A percentile compares a stretch with the other conserved stretches of the same genome.
These are phyloP conservation scores for Alectoris magna DNA, from an alignment of 2,797 vertebrate genomes.

Conservation along the genomic window DNA sequence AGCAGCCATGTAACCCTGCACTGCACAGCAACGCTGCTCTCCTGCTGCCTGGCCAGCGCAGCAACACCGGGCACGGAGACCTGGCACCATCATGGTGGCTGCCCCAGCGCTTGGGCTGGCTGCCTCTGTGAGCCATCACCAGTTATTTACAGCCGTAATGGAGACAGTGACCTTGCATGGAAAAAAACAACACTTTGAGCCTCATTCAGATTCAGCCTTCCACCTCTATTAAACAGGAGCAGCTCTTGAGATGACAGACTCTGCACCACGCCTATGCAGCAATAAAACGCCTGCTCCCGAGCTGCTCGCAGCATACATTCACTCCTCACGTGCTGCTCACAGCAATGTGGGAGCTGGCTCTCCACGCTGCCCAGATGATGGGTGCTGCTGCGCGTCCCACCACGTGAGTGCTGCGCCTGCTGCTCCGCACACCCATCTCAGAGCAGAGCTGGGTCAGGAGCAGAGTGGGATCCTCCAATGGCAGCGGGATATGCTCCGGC, in stretches of 20 bases:
- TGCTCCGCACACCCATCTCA: accelerated
- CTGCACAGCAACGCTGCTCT: neutral
- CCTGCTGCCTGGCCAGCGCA: neutral
- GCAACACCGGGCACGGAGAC: too few relatives aligned
- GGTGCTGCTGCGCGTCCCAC: neutral
- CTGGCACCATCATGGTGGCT: too few relatives aligned
- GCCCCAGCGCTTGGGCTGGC: neutral
- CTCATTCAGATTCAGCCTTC: conserved; percentile 67
- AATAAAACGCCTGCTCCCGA: conserved; percentile 34
- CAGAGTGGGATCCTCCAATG: neutral
- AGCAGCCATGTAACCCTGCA: neutral
- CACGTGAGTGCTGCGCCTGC: neutral
- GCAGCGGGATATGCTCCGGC: neutral
- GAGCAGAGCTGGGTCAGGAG: neutral
- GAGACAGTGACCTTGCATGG: conserved; percentile 46
- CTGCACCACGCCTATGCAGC: conserved; percentile 66
- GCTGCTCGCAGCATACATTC: conserved; percentile 46
- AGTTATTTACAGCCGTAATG: conserved; percentile 36
- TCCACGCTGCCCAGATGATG: neutral
- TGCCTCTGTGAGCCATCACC: neutral
- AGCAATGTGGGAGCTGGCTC: conserved; percentile 3
- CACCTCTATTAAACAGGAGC: conserved; percentile 41
- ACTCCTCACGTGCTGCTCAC: conserved; percentile 44
- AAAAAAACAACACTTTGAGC: conserved; percentile 25
- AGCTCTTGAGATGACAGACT: conserved; percentile 56